These are phyloP conservation scores for Rhinopithecus roxellana DNA, from an alignment of 2,113 vertebrate genomes.

Conservation along the genomic window DNA sequence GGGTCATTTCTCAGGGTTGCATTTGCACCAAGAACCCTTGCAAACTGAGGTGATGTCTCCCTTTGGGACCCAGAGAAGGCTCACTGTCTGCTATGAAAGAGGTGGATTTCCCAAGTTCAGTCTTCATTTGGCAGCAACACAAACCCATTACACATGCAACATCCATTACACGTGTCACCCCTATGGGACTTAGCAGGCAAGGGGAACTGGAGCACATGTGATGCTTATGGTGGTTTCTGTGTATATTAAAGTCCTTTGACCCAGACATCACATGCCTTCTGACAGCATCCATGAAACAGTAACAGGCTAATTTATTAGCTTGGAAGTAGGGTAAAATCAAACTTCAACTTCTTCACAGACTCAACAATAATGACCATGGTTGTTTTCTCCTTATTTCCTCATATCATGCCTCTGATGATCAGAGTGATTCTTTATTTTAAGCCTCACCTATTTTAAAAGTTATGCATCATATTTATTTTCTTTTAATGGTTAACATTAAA, in stretches of 20 bases:
- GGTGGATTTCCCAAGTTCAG: neutral
- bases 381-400: neutral
- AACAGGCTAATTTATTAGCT: neutral
- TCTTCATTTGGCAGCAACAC: neutral
- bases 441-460: neutral
- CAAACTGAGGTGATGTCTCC: neutral
- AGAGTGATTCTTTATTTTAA: neutral
- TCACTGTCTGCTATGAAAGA: neutral
- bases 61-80: neutral
- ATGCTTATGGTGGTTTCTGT: accelerated
- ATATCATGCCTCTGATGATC: too few species aligned
- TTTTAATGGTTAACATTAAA: neutral
- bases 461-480: neutral
- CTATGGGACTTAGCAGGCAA: too few species aligned
- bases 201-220: accelerated
- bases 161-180: too few species aligned
- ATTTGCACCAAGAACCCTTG: neutral
- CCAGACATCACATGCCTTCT: neutral
- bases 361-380: too few species aligned
- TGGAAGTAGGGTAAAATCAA: neutral
- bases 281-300: neutral
- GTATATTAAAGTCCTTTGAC: neutral
- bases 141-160: neutral
- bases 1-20: neutral
- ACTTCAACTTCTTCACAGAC: neutral